Evolutionary conservation across 1,140 invertebrate species (phyloP), one percentile per base, ranked within the genome.

Genomic region (Gonioctena quinquepunctata): DNA sequence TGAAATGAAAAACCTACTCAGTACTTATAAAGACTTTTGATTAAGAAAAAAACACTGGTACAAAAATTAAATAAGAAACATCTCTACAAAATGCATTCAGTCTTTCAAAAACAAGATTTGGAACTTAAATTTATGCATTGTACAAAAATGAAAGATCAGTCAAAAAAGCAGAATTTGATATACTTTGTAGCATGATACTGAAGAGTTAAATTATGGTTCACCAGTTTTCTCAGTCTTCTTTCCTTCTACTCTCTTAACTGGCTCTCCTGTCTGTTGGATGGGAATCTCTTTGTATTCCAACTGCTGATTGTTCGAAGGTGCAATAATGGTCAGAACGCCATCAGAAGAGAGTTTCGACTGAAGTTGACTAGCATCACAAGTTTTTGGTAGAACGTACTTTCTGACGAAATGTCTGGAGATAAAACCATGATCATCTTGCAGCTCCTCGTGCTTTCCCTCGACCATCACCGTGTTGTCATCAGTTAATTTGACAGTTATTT

Each of bases 331-430:
- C 0, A 94, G 79, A 1, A 94, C 88, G 1, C 92, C 92, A 75
- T 94, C 92, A 0, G 90, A 91, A 1, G 91, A 93, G 1, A 94
- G 82, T 8, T 84, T 88, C 0, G 91, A 93, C 1, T 86, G 80
- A 2, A 93, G 87, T 7, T 88, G 83, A 2, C 91, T 88, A 0
- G 88, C 80, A 4, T 90, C 85, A 42, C 89, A 89, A 28, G 89
- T 90, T 22, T 90, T 86, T 0, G 92, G 92, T 11, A 94, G 82
- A 1, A 89, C 76, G 73, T 94, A 92, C 73, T 88, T 85, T n/a
- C 91, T 87, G 1, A 84, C 82, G 76, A 92, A 92, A 23, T 91
- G 81, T 26, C 85, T 76, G n/a, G 80, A 77, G 33, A 86, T 79
- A 65, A 76, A 83, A 4, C 84, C 85, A 74, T 84, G 78, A 19